These are phyloP conservation scores for Eilema sororculum DNA, from an alignment of 2,888 invertebrate genomes.

Conservation along the genomic window DNA sequence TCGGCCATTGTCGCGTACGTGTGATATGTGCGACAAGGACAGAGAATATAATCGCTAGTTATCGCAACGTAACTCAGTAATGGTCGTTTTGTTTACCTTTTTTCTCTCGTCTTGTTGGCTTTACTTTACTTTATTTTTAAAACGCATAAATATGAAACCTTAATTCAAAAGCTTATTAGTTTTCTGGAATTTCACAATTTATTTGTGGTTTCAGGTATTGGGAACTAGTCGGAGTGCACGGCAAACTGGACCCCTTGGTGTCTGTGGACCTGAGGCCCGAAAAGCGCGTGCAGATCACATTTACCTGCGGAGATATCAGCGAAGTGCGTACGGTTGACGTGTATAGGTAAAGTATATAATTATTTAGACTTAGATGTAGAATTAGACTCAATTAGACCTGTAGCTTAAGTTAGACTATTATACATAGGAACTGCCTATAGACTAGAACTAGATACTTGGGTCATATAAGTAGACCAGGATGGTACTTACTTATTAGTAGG, in stretches of 20 bases:
- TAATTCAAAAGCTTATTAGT: too few relatives aligned
- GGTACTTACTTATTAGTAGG: too few relatives aligned
- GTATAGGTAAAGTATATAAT: slow-evolving; percentile 79
- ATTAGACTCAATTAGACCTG: not conserved
- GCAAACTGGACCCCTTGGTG: slow-evolving; percentile 95
- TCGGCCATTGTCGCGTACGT: too few relatives aligned
- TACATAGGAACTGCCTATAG: not conserved
- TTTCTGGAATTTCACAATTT: not conserved
- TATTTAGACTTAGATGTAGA: slow-evolving; percentile 5
- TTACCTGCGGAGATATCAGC: slow-evolving; percentile 92
- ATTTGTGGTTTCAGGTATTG: slow-evolving; percentile 88
- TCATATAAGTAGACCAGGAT: not conserved
- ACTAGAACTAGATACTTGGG: not conserved
- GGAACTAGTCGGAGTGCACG: slow-evolving; percentile 94
- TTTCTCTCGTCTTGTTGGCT: too few relatives aligned
- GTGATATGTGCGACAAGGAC: too few relatives aligned
- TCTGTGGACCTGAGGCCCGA: slow-evolving; percentile 95
- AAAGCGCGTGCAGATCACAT: slow-evolving; percentile 94
- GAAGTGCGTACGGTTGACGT: slow-evolving; percentile 92
- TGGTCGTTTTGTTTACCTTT: too few relatives aligned
- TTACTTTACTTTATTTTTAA: too few relatives aligned
- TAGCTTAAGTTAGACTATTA: not conserved
- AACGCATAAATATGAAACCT: too few relatives aligned
- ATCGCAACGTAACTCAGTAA: too few relatives aligned
- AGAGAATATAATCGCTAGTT: too few relatives aligned